phyloP scores from a whole-genome alignment of 2,797 vertebrate species.

The Sparidentex hasta region DNA sequence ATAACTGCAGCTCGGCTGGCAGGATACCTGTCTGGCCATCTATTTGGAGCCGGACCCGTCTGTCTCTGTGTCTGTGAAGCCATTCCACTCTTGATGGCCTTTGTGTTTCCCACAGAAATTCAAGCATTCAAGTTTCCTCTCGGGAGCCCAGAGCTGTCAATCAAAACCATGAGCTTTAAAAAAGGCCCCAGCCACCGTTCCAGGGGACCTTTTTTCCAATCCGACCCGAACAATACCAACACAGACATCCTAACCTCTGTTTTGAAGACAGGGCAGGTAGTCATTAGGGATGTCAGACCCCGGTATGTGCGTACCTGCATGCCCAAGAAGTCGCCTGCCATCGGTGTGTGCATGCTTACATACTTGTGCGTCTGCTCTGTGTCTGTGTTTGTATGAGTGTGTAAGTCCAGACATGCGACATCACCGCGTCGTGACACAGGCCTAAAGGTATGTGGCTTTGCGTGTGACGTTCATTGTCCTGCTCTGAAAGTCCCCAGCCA shows the following conservation, averaged over 20 bases:
- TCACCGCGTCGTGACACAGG: constrained; percentile 67
- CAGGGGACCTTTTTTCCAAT: constrained; percentile 50
- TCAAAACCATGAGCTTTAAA: constrained; percentile 66
- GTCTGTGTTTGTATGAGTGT: constrained; percentile 44
- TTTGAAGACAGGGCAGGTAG: constrained; percentile 64
- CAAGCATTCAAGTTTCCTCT: constrained; percentile 74
- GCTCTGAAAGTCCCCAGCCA: constrained; percentile 70
- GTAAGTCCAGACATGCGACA: constrained; percentile 62
- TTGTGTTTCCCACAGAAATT: constrained; percentile 76
- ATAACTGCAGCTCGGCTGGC: constrained; percentile 58
- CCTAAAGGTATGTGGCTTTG: constrained; percentile 77
- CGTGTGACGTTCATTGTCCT: constrained; percentile 78
- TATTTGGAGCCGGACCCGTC: constrained; percentile 69
- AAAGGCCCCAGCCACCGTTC: constrained; percentile 45
- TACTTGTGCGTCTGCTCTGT: constrained; percentile 42
- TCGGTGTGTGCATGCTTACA: constrained; percentile 31
- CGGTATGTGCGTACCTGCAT: constrained; percentile 62
- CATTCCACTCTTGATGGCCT: constrained; percentile 52
- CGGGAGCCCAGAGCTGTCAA: constrained; percentile 67
- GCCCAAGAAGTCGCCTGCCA: constrained; percentile 33
- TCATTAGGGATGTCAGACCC: constrained; percentile 61
- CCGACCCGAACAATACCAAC: constrained; percentile 56
- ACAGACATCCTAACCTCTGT: constrained; percentile 55
- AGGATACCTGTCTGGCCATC: constrained; percentile 49
- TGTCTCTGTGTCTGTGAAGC: constrained; percentile 57